phyloP scores from a whole-genome alignment of 1,140 invertebrate species.

The Matsumurasca onukii region DNA sequence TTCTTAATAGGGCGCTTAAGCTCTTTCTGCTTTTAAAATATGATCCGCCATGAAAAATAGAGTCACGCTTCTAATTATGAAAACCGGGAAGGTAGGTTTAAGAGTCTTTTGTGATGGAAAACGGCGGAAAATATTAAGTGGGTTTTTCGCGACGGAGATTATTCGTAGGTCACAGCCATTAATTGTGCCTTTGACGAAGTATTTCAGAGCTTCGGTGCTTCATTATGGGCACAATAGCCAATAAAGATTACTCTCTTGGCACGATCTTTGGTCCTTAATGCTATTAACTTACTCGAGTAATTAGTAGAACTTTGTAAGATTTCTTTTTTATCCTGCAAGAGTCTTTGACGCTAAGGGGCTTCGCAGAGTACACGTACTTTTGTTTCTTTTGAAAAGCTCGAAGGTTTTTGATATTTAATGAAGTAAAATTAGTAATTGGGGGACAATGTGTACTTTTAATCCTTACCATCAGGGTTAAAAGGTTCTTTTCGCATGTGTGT shows the following conservation, averaged over 20 bases:
- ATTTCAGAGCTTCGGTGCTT: no score
- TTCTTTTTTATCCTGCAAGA: constrained; percentile 17
- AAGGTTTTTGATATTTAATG: not conserved
- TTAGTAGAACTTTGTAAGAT: constrained; percentile 22
- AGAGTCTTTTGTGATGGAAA: constrained; percentile 36
- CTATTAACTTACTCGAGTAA: not conserved
- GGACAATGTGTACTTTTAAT: not conserved
- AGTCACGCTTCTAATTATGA: constrained; percentile 37
- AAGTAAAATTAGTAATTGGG: no score
- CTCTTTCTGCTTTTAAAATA: constrained; percentile 37
- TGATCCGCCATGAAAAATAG: constrained; percentile 37
- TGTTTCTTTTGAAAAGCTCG: constrained; percentile 3
- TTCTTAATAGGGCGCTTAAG: constrained; percentile 36
- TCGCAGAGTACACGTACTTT: not conserved
- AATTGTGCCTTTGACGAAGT: constrained; percentile 31
- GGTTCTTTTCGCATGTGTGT: no score
- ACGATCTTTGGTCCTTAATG: constrained; percentile 10
- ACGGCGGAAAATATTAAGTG: constrained; percentile 36
- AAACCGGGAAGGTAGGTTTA: constrained; percentile 36
- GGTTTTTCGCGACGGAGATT: constrained; percentile 28
- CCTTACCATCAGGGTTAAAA: not conserved
- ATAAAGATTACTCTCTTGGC: constrained; percentile 27
- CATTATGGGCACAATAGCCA: constrained; percentile 27
- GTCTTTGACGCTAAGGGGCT: constrained; percentile 14
- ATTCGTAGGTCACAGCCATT: constrained; percentile 31